Conservation (phyloP, 2,888 invertebrate genomes). For the Baronia brevicornis region DNA sequence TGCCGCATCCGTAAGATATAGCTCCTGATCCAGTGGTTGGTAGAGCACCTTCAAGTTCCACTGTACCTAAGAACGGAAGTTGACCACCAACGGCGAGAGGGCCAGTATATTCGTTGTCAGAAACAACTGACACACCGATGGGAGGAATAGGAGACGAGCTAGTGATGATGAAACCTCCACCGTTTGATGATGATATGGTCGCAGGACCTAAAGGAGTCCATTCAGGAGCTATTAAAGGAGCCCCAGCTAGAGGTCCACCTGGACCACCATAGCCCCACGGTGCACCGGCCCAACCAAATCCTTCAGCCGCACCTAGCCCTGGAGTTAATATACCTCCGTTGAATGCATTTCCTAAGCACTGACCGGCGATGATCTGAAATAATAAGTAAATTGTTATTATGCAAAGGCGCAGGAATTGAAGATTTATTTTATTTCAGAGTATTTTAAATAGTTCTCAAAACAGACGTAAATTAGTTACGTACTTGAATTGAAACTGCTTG, state of each 20-base stretch:
- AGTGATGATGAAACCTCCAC: slow-evolving; percentile 20
- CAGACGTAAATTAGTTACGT: too few species aligned
- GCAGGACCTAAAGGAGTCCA: slow-evolving; percentile 10
- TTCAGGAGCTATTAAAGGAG: slow-evolving; percentile 9
- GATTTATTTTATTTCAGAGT: too few species aligned
- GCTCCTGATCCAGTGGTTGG: slow-evolving; percentile 27
- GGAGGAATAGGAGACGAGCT: slow-evolving; percentile 34
- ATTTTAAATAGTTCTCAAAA: too few species aligned
- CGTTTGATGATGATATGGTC: slow-evolving; percentile 14
- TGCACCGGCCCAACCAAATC: slow-evolving; percentile 11
- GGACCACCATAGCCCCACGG: slow-evolving; percentile 7
- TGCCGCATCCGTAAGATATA: slow-evolving; percentile 27
- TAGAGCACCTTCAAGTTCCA: slow-evolving; percentile 28
- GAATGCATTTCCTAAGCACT: slow-evolving; percentile 6
- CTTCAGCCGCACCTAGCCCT: slow-evolving; percentile 7
- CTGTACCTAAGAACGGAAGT: slow-evolving; percentile 23
- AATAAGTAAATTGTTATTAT: not conserved
- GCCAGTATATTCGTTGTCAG: slow-evolving; percentile 34
- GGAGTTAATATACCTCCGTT: slow-evolving; percentile 7
- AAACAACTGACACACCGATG: slow-evolving; percentile 29
- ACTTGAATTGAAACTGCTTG: slow-evolving; percentile 9
- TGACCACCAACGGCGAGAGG: slow-evolving; percentile 18
- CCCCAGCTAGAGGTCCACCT: slow-evolving; percentile 7
- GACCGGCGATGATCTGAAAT: slow-evolving; percentile 11
- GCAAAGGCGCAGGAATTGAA: not conserved